Base-by-base conservation (phyloP, 1,140 invertebrate genomes). In the Centruroides sculpturatus region DNA sequence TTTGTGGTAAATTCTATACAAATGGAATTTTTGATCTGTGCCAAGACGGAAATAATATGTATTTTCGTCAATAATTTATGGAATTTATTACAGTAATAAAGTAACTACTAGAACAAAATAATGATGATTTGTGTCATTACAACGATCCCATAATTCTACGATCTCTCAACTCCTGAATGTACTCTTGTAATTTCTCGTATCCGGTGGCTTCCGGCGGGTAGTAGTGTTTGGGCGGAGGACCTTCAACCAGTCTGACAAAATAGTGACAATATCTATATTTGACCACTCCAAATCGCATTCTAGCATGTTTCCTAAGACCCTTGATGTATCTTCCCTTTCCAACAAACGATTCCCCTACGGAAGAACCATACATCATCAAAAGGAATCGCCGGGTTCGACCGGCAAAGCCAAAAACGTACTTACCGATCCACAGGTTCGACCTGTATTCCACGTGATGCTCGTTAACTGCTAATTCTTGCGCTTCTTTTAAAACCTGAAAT, bases 401-500 rank as follows among this genome's bases (percentile, higher is more conserved):
- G n/a, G 3, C 9, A 49, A 10, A 9, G n/a, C n/a, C 9, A 9
- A 49, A 10, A 49, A 1, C n/a, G 48, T 41, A 83, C 84, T 82
- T 76, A 94, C 91, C 86, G 78, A 98, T 84, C 93, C 93, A 98
- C 53, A 98, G 78, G 78, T 97, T 97, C 70, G 86, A 93, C 71
- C 83, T 86, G 75, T 85, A 98, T 77, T 98, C 93, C 46, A 98
- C 90, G 81, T 95, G 88, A 70, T 97, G 92, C 36, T 87, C 72
- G 66, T 83, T 80, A 3, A 96, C 83, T 54, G 93, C 94, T 63
- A 90, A 73, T 69, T 87, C 80, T 71, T 90, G 87, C 4, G 93
- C 93, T 80, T 98, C 93, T 61, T 87, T 71, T 34, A 72, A 56
- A 11, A 69, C 63, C 65, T 68, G 23, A 23, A 23, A 23, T 23